Evolutionary conservation across 2,888 invertebrate genomes (phyloP), one percentile per base, ranked within the genome.

Genomic region (Melitaea athalia): DNA sequence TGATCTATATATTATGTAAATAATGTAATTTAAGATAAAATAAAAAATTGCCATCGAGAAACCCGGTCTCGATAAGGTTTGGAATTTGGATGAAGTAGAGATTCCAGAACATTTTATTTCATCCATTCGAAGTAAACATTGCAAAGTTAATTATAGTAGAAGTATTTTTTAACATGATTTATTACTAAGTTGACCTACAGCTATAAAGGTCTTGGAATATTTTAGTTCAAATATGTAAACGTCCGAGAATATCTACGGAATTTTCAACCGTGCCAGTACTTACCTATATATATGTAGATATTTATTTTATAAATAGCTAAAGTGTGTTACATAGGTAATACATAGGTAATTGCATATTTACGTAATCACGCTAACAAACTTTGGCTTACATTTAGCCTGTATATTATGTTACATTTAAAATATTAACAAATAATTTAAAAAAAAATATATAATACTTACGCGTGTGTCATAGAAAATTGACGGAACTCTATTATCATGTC

Each of bases 391-490:
- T 38, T 38, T 38, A 38, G 8, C 4, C 38, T 38, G 38, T 38
- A 5, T 3, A 38, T 8, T 3, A 5, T 3, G 33, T 5, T 3
- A 38, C 8, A 14, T n/a, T 14, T 49, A 49, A 14, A 4, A 49
- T 4, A n/a, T n/a, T 45, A 45, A 45, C 45, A 45, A 14, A 14
- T 14, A 45, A 5, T 45, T 45, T 11, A 14, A 3, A 14, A 2
- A 49, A 1, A 47, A 7, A 47, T 24, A 24, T 24, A 6, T n/a
- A 38, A 3, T 57, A 82, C 87, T 88, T 83, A 93, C 93, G 76
- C 91, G 92, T 52, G 89, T 83, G 64, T 93, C 91, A 76, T 91
- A 93, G 79, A 87, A 93, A 69, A 89, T 85, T 49, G 91, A 86
- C 43, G 89, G 85, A 68, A 91, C 81, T 70, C 89, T 83, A 64